Evolutionary conservation across 2,888 invertebrate genomes (phyloP).

Genomic region (Dasypolia templi): DNA sequence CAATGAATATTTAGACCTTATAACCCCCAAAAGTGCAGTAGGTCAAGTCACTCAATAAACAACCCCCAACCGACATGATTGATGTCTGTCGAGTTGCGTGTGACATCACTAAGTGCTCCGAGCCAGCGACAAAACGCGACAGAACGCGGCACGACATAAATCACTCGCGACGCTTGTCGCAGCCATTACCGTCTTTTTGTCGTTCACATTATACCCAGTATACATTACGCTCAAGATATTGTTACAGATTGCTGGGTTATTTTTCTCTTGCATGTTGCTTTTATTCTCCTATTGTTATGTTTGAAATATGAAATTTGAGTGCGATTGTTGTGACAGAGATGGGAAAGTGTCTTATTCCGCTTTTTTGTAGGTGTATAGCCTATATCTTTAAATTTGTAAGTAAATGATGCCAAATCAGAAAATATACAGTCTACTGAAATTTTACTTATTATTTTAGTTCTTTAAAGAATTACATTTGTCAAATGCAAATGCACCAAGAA

Average conservation of each 20-base stretch:
- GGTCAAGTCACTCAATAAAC: conserved; percentile 54
- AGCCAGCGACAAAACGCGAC: conserved; percentile 51
- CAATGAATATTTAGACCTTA: conserved; percentile 11
- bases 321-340: conserved; percentile 45
- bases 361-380: background rate
- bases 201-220: conserved; percentile 69
- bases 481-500: background rate
- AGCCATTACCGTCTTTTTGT: conserved; percentile 78
- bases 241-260: conserved; percentile 74
- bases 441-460: background rate
- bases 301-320: conserved; percentile 59
- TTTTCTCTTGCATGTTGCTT: conserved; percentile 65
- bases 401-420: background rate
- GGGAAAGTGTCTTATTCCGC: conserved; percentile 15
- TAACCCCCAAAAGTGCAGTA: conserved; percentile 40
- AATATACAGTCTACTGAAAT: background rate
- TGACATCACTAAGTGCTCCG: conserved; percentile 53
- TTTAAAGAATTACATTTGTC: background rate
- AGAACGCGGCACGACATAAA: conserved; percentile 66
- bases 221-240: conserved; percentile 74
- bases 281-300: conserved; percentile 58
- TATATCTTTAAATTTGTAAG: background rate
- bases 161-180: conserved; percentile 71
- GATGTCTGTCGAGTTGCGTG: conserved; percentile 45
- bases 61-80: conserved; percentile 39